phyloP scores from a whole-genome alignment of 2,113 vertebrate species.

The Marmota monax region DNA sequence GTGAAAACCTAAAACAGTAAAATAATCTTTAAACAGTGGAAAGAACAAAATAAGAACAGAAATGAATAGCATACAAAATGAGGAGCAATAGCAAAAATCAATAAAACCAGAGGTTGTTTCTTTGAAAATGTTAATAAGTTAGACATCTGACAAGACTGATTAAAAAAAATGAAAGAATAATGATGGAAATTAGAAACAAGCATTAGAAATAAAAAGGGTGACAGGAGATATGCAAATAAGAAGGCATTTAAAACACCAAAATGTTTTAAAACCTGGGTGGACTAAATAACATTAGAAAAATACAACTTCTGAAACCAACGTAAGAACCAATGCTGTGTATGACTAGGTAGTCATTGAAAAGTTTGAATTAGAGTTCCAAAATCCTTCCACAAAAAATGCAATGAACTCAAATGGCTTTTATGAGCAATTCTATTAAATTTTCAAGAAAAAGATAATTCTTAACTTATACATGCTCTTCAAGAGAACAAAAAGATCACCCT shows the following conservation, averaged over 20 bases:
- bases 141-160: background rate
- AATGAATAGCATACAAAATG: conserved; percentile 15
- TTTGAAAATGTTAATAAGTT: conserved; percentile 54
- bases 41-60: background rate
- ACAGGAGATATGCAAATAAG: background rate
- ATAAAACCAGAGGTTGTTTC: background rate
- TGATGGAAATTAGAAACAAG: conserved; percentile 18
- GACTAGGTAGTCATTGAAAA: background rate
- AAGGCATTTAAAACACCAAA: background rate
- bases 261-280: conserved; percentile 13
- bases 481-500: background rate
- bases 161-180: background rate
- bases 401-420: background rate
- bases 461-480: background rate
- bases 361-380: background rate
- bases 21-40: background rate
- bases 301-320: conserved; percentile 15
- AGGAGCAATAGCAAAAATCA: background rate
- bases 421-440: background rate
- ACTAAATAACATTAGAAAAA: conserved; percentile 26
- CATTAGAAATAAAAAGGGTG: conserved; percentile 17
- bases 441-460: conserved; percentile 38
- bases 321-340: background rate
- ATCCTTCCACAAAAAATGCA: background rate
- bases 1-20: background rate